Percentiles rank a stretch among this genome's conserved stretches.
Conservation (phyloP, 2,113 vertebrate species). For the Struthio camelus region DNA sequence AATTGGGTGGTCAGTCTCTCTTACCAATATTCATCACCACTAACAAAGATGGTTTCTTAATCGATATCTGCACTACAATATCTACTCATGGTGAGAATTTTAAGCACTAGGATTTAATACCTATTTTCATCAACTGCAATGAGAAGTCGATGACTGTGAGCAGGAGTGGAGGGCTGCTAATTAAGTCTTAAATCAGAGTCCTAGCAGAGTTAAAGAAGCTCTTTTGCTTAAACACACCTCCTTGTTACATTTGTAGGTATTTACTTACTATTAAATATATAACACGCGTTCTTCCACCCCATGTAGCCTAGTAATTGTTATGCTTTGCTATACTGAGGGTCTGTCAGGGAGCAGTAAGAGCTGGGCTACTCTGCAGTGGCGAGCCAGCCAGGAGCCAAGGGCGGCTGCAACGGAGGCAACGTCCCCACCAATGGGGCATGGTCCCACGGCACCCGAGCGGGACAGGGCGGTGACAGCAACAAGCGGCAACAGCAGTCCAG, state of each 20-base stretch:
- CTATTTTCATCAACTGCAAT: not conserved
- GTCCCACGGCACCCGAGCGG: rapidly evolving
- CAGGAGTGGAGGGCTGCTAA: not conserved
- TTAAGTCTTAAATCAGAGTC: not conserved
- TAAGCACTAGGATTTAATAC: not conserved
- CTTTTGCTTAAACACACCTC: not conserved
- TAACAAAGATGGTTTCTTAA: not conserved
- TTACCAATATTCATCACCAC: not conserved
- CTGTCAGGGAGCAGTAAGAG: too few relatives aligned
- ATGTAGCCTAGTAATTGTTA: not conserved
- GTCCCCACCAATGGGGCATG: too few relatives aligned
- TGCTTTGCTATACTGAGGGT: not conserved
- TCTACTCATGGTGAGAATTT: not conserved
- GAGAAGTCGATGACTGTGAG: not conserved
- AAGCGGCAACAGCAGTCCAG: rapidly evolving
- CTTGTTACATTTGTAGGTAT: not conserved
- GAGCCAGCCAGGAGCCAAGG: too few relatives aligned
- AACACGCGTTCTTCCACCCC: not conserved
- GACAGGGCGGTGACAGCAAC: not conserved
- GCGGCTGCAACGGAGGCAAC: too few relatives aligned
- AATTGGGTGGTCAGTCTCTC: not conserved
- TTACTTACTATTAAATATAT: not conserved
- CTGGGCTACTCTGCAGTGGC: too few relatives aligned
- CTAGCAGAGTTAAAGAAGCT: not conserved
- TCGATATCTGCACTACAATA: not conserved